Conservation (phyloP, 2,113 vertebrate genomes). For the Strigops habroptila region DNA sequence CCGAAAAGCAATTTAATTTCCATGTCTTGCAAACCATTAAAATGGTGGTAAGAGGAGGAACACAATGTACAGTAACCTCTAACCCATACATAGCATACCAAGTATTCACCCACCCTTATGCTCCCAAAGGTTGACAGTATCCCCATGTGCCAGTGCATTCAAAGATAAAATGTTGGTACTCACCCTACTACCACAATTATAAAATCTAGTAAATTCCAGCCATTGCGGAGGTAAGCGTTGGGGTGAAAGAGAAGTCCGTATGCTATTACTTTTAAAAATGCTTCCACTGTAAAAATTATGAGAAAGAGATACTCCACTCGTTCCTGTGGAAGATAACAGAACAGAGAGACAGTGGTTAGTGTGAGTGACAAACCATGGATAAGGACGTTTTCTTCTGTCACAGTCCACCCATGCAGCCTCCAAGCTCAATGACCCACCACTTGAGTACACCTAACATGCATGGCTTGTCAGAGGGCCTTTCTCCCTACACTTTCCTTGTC, state of each 20-base stretch:
- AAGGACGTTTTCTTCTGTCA: background rate
- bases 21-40: background rate
- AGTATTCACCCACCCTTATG: background rate
- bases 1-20: background rate
- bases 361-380: background rate
- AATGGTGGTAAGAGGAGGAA: background rate
- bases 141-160: background rate
- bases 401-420: background rate
- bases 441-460: background rate
- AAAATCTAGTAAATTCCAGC: constrained; percentile 99
- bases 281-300: constrained; percentile 99
- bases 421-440: background rate
- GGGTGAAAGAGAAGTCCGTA: constrained; percentile 99
- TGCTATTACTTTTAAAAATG: constrained; percentile 99
- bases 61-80: background rate
- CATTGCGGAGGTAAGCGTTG: constrained; percentile 99
- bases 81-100: rapidly evolving
- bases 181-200: constrained; percentile 99
- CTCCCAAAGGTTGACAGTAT: background rate
- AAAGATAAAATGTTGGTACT: constrained; percentile 64
- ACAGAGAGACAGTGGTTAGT: constrained; percentile 38
- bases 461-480: background rate
- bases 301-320: constrained; percentile 99
- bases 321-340: constrained; percentile 81
- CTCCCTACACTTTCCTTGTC: rapidly evolving